These are phyloP conservation scores for Andrena bucephala DNA, from an alignment of 2,888 invertebrate species.

Conservation along the genomic window DNA sequence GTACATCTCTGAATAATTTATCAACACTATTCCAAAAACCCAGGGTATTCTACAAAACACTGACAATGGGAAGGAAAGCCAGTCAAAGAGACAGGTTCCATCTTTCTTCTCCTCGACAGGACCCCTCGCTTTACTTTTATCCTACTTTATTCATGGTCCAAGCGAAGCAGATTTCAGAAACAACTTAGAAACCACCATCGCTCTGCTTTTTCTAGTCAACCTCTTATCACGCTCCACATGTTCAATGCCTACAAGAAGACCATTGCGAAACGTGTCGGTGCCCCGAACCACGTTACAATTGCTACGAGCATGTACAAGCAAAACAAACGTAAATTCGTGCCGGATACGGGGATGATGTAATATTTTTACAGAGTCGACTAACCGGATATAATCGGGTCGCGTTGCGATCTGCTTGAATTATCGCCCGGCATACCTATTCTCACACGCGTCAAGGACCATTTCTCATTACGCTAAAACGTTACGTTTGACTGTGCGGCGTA, in stretches of 20 bases:
- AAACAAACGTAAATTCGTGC: conserved; percentile 15
- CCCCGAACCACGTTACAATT: neutral
- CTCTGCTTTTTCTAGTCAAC: neutral
- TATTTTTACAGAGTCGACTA: conserved; percentile 20
- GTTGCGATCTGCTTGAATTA: conserved; percentile 37
- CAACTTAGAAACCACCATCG: neutral
- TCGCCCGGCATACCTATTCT: neutral
- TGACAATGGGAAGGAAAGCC: no score
- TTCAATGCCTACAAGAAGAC: conserved; percentile 2
- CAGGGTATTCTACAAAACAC: no score
- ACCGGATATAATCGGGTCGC: conserved; percentile 23
- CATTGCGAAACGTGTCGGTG: neutral
- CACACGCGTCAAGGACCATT: neutral
- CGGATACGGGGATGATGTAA: conserved; percentile 38
- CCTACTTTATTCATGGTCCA: no score
- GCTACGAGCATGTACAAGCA: neutral
- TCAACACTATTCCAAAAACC: no score
- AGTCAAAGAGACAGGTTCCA: no score
- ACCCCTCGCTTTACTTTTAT: no score
- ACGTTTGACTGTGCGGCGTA: no score
- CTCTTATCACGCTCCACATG: neutral
- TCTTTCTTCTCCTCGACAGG: no score
- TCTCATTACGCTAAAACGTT: no score
- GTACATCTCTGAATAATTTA: no score
- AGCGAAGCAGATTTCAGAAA: neutral